Conservation (phyloP, 2,797 vertebrate species). For the Sparus aurata region DNA sequence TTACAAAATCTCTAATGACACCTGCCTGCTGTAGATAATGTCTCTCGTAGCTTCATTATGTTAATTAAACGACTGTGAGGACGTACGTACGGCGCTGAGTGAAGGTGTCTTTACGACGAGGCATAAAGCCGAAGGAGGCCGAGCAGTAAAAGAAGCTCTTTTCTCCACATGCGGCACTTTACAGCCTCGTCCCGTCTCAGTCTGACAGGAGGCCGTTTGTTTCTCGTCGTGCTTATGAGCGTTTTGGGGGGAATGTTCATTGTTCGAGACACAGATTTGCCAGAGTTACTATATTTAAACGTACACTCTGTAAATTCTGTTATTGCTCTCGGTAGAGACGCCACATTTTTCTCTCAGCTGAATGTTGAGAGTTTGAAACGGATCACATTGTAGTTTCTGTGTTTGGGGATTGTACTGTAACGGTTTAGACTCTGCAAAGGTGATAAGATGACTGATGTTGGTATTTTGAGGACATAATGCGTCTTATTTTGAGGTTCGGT, state of each 20-base stretch:
- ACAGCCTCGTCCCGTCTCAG: background rate
- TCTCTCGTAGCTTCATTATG: background rate
- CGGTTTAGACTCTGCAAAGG: no score
- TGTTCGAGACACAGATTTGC: background rate
- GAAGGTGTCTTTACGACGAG: conserved; percentile 11
- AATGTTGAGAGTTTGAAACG: background rate
- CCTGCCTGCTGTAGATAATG: background rate
- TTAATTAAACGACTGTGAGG: conserved; percentile 18
- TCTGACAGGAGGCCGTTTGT: conserved; percentile 6
- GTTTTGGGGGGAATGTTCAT: background rate
- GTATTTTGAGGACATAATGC: background rate
- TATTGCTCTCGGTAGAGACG: background rate
- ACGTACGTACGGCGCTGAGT: background rate
- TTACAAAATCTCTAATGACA: background rate
- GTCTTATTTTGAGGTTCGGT: background rate
- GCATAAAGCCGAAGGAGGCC: conserved; percentile 3
- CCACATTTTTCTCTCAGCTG: background rate
- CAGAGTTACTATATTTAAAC: background rate
- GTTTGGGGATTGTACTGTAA: no score
- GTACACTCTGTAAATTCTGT: background rate
- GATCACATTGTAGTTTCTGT: no score
- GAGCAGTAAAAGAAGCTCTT: conserved; percentile 22
- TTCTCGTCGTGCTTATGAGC: background rate
- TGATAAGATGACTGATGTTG: background rate
- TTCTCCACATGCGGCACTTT: conserved; percentile 18